Percentiles rank a stretch among this genome's conserved stretches.
phyloP scores from a whole-genome alignment of 1,140 invertebrate species.

The Ceratosolen fusciceps region DNA sequence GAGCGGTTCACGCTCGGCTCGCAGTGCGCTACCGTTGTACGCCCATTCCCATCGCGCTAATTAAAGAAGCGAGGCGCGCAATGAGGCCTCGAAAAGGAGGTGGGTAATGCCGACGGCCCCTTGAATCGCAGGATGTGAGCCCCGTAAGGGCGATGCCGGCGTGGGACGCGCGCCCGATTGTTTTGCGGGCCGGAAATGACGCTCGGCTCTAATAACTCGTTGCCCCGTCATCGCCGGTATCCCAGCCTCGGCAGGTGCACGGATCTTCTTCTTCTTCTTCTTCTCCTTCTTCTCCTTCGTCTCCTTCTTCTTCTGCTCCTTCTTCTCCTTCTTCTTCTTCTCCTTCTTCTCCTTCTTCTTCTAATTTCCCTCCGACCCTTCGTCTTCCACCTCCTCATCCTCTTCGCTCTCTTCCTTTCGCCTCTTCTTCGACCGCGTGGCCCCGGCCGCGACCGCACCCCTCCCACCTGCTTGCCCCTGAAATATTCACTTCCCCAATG shows the following conservation, averaged over 20 bases:
- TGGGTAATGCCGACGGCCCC: neutral
- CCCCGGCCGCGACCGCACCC: neutral
- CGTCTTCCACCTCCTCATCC: too few relatives aligned
- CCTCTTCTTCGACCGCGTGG: neutral
- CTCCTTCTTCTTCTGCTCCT: too few relatives aligned
- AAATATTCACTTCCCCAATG: neutral
- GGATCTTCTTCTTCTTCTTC: neutral
- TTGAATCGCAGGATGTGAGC: slow-evolving; percentile 44
- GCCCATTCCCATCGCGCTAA: slow-evolving; percentile 38
- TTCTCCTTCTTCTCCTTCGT: too few relatives aligned
- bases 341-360: too few relatives aligned
- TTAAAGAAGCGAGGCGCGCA: slow-evolving; percentile 41
- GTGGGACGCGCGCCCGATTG: slow-evolving; percentile 45
- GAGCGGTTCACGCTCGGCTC: slow-evolving; percentile 9
- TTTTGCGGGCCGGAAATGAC: slow-evolving; percentile 49
- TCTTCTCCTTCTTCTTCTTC: too few relatives aligned
- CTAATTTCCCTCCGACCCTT: too few relatives aligned
- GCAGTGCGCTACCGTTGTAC: neutral
- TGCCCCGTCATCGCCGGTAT: slow-evolving; percentile 34
- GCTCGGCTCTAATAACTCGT: slow-evolving; percentile 51
- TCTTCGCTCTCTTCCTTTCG: too few relatives aligned
- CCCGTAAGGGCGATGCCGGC: slow-evolving; percentile 21
- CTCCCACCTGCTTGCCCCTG: neutral
- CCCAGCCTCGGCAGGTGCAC: neutral
- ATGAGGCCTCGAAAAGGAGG: slow-evolving; percentile 15